phyloP scores from a whole-genome alignment of 2,113 vertebrate genomes.

The Hyperoodon ampullatus region DNA sequence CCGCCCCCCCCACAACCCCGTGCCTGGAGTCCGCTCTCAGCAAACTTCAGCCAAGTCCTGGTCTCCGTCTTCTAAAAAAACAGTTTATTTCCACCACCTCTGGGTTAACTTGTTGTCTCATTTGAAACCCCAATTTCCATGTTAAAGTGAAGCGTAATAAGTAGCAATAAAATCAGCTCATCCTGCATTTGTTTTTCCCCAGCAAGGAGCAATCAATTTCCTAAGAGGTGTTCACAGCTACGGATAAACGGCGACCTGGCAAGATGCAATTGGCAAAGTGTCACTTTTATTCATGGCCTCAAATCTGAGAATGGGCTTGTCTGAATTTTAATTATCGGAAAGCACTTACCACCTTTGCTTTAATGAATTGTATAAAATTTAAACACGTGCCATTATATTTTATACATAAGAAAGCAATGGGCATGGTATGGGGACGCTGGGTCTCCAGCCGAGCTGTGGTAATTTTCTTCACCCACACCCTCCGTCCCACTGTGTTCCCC shows the following conservation, averaged over 20 bases:
- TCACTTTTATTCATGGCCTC: slow-evolving; percentile 82
- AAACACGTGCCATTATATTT: slow-evolving; percentile 11
- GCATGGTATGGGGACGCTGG: neutral
- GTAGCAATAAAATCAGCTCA: slow-evolving; percentile 39
- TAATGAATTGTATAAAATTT: slow-evolving; percentile 63
- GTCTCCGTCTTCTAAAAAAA: neutral
- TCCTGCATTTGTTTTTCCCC: slow-evolving; percentile 73
- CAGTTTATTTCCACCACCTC: neutral
- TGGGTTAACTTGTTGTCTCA: neutral
- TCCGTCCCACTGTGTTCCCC: rapidly evolving
- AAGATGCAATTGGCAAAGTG: slow-evolving; percentile 76
- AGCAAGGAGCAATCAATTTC: slow-evolving; percentile 70
- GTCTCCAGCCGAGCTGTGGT: rapidly evolving
- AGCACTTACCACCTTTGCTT: slow-evolving; percentile 52
- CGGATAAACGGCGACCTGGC: slow-evolving; percentile 71
- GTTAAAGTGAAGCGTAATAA: slow-evolving; percentile 45
- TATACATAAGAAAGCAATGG: slow-evolving; percentile 3
- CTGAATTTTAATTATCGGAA: slow-evolving; percentile 82
- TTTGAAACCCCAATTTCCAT: slow-evolving; percentile 43
- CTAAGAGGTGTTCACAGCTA: slow-evolving; percentile 64
- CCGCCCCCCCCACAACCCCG: too few relatives aligned
- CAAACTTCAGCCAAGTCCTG: rapidly evolving
- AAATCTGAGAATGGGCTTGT: slow-evolving; percentile 58
- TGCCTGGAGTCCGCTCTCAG: neutral
- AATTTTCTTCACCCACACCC: neutral